phyloP scores from a whole-genome alignment of 2,797 vertebrate species.

The Sciurus vulgaris region DNA sequence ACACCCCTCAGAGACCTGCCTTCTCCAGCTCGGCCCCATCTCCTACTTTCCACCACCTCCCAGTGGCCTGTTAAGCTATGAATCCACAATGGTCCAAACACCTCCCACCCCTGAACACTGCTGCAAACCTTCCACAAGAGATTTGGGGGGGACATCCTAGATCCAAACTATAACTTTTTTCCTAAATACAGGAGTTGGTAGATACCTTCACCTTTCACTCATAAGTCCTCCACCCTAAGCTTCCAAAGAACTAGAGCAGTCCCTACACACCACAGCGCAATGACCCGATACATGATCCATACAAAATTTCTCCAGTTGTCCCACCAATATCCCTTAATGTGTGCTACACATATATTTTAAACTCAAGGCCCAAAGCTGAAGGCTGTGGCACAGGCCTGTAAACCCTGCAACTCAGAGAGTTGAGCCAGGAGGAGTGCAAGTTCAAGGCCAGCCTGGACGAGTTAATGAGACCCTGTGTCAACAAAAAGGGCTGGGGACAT shows the following conservation, averaged over 20 bases:
- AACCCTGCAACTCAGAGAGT: too few relatives aligned
- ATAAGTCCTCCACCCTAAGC: not conserved
- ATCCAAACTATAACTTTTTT: not conserved
- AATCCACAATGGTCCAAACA: too few relatives aligned
- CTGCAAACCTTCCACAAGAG: not conserved
- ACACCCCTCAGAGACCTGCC: too few relatives aligned
- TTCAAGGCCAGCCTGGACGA: too few relatives aligned
- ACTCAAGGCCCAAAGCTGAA: not conserved
- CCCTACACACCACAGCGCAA: not conserved
- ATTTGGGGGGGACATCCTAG: not conserved
- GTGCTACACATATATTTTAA: not conserved
- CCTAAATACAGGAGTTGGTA: not conserved
- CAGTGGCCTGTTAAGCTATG: too few relatives aligned
- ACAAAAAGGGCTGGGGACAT: too few relatives aligned
- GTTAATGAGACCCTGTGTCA: too few relatives aligned
- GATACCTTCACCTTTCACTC: not conserved
- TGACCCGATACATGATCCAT: not conserved
- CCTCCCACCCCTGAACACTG: not conserved
- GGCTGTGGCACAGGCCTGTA: too few relatives aligned
- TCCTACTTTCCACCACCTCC: too few relatives aligned
- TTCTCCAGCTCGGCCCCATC: not conserved
- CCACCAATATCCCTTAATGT: not conserved
- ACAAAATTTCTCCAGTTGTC: not conserved
- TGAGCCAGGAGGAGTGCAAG: too few relatives aligned
- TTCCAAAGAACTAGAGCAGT: not conserved